Conservation (phyloP, 2,113 vertebrate species). For the Albula goreensis region DNA sequence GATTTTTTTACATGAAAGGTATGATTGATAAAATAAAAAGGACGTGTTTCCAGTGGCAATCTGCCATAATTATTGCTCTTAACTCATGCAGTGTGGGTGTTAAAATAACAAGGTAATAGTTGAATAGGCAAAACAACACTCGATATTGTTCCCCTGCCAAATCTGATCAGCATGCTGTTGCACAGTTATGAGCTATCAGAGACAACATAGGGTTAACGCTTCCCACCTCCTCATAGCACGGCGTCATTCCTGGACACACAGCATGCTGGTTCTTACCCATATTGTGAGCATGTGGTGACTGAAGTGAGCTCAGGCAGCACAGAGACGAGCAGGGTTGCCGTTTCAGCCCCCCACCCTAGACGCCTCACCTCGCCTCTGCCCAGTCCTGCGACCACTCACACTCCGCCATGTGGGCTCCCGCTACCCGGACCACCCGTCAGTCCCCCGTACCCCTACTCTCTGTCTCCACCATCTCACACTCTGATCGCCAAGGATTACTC, state of each 20-base stretch:
- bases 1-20: neutral
- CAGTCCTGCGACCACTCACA: neutral
- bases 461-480: conserved; percentile 48
- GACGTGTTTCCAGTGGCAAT: neutral
- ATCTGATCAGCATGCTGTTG: neutral
- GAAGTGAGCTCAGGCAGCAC: conserved; percentile 14
- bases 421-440: neutral
- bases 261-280: conserved; percentile 11
- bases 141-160: neutral
- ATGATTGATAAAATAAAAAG: neutral
- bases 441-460: conserved; percentile 51
- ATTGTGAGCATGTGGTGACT: conserved; percentile 21
- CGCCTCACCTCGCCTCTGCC: neutral
- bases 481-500: conserved; percentile 60
- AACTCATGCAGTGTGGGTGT: neutral
- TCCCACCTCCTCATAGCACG: neutral
- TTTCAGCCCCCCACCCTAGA: neutral
- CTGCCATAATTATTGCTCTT: neutral
- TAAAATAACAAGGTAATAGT: neutral
- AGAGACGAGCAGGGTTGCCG: neutral
- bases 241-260: conserved; percentile 9
- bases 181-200: neutral
- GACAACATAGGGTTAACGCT: neutral
- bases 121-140: neutral
- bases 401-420: neutral